Conservation (phyloP, 2,797 vertebrate species). For the Parauchenoglanis ngamensis region DNA sequence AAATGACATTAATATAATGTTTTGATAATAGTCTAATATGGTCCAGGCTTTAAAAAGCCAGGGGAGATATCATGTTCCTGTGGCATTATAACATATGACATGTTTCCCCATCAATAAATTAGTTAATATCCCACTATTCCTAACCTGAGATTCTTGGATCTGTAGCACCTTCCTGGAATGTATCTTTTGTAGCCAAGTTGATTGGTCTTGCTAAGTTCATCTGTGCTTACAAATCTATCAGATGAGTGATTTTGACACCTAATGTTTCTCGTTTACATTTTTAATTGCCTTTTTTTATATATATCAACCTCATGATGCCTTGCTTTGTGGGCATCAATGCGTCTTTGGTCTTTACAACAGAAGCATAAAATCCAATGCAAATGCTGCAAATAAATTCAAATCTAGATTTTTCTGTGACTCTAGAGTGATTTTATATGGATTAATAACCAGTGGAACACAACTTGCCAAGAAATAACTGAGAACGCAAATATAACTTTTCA, state of each 20-base stretch:
- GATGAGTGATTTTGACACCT: neutral
- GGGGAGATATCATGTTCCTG: neutral
- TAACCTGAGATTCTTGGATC: neutral
- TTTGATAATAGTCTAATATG: neutral
- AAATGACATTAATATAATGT: neutral
- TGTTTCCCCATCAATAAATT: neutral
- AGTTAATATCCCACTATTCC: neutral
- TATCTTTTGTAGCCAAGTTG: neutral
- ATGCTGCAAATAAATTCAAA: neutral
- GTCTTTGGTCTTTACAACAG: neutral
- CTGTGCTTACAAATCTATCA: neutral
- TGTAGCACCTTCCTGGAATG: neutral
- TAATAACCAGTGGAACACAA: neutral
- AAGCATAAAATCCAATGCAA: neutral
- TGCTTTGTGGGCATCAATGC: neutral
- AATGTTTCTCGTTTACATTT: neutral
- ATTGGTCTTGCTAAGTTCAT: neutral
- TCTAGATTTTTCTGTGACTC: neutral
- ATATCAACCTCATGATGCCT: neutral
- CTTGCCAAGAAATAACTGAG: conserved; percentile 1
- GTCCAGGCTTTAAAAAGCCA: neutral
- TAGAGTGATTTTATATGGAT: neutral
- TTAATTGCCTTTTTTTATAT: neutral
- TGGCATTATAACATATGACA: neutral
- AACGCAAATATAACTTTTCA: neutral